Conservation (phyloP, 2,888 invertebrate genomes). For the Diabrotica balteata region DNA sequence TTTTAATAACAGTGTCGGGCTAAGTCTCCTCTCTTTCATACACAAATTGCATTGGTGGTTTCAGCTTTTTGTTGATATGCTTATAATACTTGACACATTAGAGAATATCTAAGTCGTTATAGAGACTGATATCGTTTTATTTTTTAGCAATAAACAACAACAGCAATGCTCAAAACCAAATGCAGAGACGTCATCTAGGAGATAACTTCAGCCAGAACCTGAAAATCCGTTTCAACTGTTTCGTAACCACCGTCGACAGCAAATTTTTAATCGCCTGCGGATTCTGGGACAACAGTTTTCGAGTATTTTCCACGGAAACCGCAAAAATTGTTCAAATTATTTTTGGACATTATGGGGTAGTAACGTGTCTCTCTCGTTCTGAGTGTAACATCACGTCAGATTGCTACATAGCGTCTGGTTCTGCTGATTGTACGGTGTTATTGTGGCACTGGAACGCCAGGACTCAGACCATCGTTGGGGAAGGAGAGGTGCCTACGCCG, state of each 20-base stretch:
- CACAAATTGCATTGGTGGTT: too few species aligned
- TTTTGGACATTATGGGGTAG: conserved; percentile 98
- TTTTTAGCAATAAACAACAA: conserved; percentile 74
- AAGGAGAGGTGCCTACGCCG: conserved; percentile 94
- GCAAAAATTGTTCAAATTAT: conserved; percentile 98
- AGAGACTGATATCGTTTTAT: conserved; percentile 7
- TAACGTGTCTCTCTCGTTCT: conserved; percentile 95
- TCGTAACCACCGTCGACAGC: conserved; percentile 98
- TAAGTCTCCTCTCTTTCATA: too few species aligned
- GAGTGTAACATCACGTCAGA: conserved; percentile 99
- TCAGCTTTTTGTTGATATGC: too few species aligned
- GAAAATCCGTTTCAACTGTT: conserved; percentile 91
- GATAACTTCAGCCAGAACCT: conserved; percentile 98
- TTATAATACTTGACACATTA: too few species aligned
- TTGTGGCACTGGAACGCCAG: conserved; percentile 99
- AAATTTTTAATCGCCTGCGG: conserved; percentile 97
- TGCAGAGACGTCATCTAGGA: conserved; percentile 87
- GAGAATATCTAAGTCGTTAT: too few species aligned
- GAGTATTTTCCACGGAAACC: conserved; percentile 96
- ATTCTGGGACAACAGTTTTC: conserved; percentile 99
- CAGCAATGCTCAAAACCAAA: conserved; percentile 77
- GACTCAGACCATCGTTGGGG: conserved; percentile 97
- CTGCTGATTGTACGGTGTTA: conserved; percentile 96
- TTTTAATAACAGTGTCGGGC: too few species aligned
- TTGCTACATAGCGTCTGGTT: conserved; percentile 98